phyloP scores from a whole-genome alignment of 2,888 invertebrate genomes.

The Acrobasis repandana region DNA sequence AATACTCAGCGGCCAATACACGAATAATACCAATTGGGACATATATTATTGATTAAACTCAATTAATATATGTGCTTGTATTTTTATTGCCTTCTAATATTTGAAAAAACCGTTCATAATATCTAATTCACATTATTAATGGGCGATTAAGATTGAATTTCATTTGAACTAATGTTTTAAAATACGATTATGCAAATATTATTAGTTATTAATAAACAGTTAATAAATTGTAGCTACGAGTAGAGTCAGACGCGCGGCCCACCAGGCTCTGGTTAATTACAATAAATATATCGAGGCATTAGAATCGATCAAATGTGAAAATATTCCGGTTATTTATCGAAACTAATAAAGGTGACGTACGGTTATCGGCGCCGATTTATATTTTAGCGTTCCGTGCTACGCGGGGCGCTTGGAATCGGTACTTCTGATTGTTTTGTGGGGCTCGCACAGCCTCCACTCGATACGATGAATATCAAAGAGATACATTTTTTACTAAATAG shows the following conservation, averaged over 20 bases:
- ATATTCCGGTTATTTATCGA: constrained; percentile 76
- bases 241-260: constrained; percentile 28
- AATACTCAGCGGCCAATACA: constrained; percentile 1
- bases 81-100: constrained; percentile 45
- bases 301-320: constrained; percentile 77
- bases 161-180: constrained; percentile 67
- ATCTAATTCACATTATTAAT: constrained; percentile 75
- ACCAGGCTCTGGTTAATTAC: constrained; percentile 57
- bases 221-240: constrained; percentile 55
- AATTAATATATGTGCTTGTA: constrained; percentile 61
- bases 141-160: constrained; percentile 76
- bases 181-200: constrained; percentile 79
- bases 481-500: too few relatives aligned
- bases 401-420: constrained; percentile 18
- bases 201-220: constrained; percentile 79
- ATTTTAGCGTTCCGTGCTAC: constrained; percentile 47
- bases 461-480: constrained; percentile 22
- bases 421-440: constrained; percentile 28
- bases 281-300: constrained; percentile 79
- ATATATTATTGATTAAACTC: constrained; percentile 63
- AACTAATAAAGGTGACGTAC: constrained; percentile 80
- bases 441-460: neutral
- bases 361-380: constrained; percentile 69
- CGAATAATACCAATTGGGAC: constrained; percentile 32
- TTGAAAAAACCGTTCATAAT: constrained; percentile 54